A percentile compares a stretch with the other conserved stretches of the same genome.
phyloP scores from a whole-genome alignment of 2,113 vertebrate species.

The Lepus americanus region DNA sequence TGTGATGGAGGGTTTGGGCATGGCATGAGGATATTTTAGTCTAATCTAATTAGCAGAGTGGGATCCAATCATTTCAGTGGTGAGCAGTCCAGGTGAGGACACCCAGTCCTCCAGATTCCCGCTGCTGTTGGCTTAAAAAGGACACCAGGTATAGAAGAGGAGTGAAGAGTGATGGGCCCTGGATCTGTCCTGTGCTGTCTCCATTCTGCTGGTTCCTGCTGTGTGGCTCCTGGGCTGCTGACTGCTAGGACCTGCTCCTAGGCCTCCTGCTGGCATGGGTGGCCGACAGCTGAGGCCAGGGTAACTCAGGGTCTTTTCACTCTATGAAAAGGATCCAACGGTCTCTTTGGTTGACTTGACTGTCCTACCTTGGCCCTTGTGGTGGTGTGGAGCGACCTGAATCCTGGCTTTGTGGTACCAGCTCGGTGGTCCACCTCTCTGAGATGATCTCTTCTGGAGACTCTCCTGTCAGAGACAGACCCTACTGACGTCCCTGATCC shows the following conservation, averaged over 20 bases:
- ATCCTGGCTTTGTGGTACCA: neutral
- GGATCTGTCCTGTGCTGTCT: neutral
- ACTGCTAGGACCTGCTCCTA: neutral
- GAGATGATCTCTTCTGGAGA: neutral
- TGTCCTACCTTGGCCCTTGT: neutral
- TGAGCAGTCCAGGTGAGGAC: neutral
- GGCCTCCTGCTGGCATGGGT: neutral
- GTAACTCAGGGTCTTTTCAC: neutral
- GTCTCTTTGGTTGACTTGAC: neutral
- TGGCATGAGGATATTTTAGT: neutral
- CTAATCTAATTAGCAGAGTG: neutral
- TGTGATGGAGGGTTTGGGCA: neutral
- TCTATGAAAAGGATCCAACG: neutral
- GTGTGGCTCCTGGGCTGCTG: neutral
- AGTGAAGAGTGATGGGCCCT: neutral
- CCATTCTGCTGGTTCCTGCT: neutral
- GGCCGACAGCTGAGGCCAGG: neutral
- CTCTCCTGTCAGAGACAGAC: neutral
- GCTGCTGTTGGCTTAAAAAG: neutral
- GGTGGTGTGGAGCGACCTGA: neutral
- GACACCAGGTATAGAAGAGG: neutral
- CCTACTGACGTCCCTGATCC: neutral
- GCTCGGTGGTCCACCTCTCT: neutral
- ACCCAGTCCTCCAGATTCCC: neutral
- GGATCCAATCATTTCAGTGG: conserved; percentile 37